Evolutionary conservation across 2,888 invertebrate species (phyloP).

Genomic region (Hedychridium roseum): DNA sequence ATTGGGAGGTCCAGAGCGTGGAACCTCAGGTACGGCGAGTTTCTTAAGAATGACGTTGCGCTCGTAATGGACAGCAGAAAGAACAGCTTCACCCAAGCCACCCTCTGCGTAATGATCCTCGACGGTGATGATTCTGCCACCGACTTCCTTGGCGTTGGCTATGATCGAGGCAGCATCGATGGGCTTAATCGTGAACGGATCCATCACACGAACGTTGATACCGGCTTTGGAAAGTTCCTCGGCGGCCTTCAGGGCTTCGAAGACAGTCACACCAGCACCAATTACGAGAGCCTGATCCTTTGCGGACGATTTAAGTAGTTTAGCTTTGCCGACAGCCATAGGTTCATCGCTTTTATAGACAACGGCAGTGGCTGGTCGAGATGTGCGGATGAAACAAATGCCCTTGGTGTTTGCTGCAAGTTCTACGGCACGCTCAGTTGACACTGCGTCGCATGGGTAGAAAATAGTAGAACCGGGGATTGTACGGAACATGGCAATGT

Average conservation of each 20-base stretch:
- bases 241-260: constrained; percentile 89
- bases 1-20: constrained; percentile 90
- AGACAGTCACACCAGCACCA: constrained; percentile 93
- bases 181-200: constrained; percentile 97
- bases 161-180: constrained; percentile 83
- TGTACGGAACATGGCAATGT: constrained; percentile 92
- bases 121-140: constrained; percentile 87
- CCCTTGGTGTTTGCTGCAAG: constrained; percentile 94
- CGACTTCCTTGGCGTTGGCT: constrained; percentile 78
- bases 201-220: constrained; percentile 83
- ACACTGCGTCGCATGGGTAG: constrained; percentile 91
- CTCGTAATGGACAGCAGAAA: constrained; percentile 79
- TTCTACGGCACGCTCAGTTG: constrained; percentile 93
- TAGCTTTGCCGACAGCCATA: constrained; percentile 82
- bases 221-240: constrained; percentile 75
- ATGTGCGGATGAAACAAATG: constrained; percentile 95
- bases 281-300: constrained; percentile 87
- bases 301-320: constrained; percentile 78
- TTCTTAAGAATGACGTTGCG: constrained; percentile 78
- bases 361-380: constrained; percentile 87
- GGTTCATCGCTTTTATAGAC: constrained; percentile 85
- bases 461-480: constrained; percentile 84
- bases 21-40: constrained; percentile 82
- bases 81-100: constrained; percentile 95
- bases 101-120: constrained; percentile 98